A percentile compares a stretch with the other conserved stretches of the same genome.
Conservation (phyloP, 2,888 invertebrate species). For the Parnassius orleans region DNA sequence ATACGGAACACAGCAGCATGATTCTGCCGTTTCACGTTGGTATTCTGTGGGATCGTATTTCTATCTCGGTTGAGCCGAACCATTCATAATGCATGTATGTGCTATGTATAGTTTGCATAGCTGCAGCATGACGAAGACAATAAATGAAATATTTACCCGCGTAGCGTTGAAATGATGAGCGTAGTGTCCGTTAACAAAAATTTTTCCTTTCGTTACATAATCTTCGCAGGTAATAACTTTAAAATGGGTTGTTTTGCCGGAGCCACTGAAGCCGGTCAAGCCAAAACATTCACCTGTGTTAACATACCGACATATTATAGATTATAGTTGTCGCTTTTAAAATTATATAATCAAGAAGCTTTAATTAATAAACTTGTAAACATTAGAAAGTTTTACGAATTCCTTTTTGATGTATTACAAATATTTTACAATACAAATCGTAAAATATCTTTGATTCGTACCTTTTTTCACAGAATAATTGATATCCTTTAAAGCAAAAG, state of each 20-base stretch:
- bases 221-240: slow-evolving; percentile 88
- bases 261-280: slow-evolving; percentile 91
- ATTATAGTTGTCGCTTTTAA: neutral
- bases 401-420: too few species aligned
- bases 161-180: neutral
- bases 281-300: slow-evolving; percentile 87
- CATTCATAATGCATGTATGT: neutral
- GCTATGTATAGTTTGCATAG: too few species aligned
- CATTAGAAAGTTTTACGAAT: too few species aligned
- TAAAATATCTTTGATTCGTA: neutral
- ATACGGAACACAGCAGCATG: too few species aligned
- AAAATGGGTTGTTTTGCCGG: slow-evolving; percentile 92
- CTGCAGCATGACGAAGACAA: too few species aligned
- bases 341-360: too few species aligned
- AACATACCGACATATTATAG: neutral
- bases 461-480: slow-evolving; percentile 29
- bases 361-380: too few species aligned
- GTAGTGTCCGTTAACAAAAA: slow-evolving; percentile 58
- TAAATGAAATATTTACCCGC: neutral
- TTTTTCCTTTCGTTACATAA: slow-evolving; percentile 60
- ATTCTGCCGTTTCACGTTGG: too few species aligned
- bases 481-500: slow-evolving; percentile 25
- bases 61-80: too few species aligned
- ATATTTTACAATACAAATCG: too few species aligned
- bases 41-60: too few species aligned